Evolutionary conservation across 2,888 invertebrate genomes (phyloP), one percentile per base, ranked within the genome.

Genomic region (Nycteola revayana): DNA sequence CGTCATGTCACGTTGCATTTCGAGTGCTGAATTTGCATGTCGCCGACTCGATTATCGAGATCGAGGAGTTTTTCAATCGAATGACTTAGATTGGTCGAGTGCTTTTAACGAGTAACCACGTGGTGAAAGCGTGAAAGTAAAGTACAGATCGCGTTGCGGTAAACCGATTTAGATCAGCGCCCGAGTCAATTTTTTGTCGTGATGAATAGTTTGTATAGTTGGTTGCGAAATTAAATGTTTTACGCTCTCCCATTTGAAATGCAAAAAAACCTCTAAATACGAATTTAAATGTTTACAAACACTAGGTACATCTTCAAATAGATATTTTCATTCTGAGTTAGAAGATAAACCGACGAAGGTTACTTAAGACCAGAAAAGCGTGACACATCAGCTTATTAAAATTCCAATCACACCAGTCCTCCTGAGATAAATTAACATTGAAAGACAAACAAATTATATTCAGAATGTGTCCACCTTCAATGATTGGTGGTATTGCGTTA

Each of bases 1-100:
- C 61, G 69, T 77, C 79, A 78, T 69, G 75, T 81, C 80, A 76
- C 72, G 75, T 76, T 82, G 82, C 80, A 81, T 75, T 80, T 78
- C 75, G 75, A 83, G 68, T 75, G 77, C 81, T 73, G 71, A 76
- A 83, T 84, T 84, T 80, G 75, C 83, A 81, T 81, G 75, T 64
- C n/a, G 21, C 21, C 21, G 21, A 21, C 21, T 21, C 21, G 21
- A 7, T 2, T 21, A 14, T 14, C 14, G 21, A 21, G 21, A 7
- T n/a, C 21, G 7, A 3, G 32, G 28, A 47, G 40, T 48, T 60
- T 60, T 58, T 55, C 45, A 45, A 42, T 37, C n/a, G n/a, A n/a
- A n/a, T n/a, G n/a, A n/a, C n/a, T n/a, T n/a, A n/a, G n/a, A 49
- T 34, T 53, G 48, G 40, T 5, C 14, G 5, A 21, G 7, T 21